Evolutionary conservation across 2,888 invertebrate genomes (phyloP).

Genomic region (Baccha elongata): DNA sequence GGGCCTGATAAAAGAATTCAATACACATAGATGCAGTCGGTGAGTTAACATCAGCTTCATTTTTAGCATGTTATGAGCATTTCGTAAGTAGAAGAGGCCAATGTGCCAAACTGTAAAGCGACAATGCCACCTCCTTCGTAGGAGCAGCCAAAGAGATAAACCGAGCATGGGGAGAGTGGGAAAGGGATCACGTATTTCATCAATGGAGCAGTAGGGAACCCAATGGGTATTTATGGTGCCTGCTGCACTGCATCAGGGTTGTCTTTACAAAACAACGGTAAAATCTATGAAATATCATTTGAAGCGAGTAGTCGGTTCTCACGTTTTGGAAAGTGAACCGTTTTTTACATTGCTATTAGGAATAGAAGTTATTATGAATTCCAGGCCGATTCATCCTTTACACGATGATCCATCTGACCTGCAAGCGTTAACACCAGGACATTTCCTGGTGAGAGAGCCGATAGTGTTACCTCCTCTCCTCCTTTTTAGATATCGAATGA

Average conservation of each 20-base stretch:
- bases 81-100: constrained; percentile 55
- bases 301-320: neutral
- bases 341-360: neutral
- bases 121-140: no score
- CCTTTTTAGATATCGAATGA: no score
- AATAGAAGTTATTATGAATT: neutral
- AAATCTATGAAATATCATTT: no score
- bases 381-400: neutral
- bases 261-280: neutral
- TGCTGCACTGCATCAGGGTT: neutral
- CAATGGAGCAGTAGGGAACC: neutral
- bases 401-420: neutral
- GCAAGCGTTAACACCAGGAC: neutral
- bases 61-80: no score
- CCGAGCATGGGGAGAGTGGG: neutral
- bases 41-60: no score
- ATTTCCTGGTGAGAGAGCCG: neutral
- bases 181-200: constrained; percentile 1
- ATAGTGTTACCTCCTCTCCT: neutral
- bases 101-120: no score
- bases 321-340: neutral
- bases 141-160: no score
- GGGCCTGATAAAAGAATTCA: no score
- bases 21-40: constrained; percentile 6
- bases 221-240: constrained; percentile 10